phyloP scores from a whole-genome alignment of 2,797 vertebrate species.

The Alca torda region DNA sequence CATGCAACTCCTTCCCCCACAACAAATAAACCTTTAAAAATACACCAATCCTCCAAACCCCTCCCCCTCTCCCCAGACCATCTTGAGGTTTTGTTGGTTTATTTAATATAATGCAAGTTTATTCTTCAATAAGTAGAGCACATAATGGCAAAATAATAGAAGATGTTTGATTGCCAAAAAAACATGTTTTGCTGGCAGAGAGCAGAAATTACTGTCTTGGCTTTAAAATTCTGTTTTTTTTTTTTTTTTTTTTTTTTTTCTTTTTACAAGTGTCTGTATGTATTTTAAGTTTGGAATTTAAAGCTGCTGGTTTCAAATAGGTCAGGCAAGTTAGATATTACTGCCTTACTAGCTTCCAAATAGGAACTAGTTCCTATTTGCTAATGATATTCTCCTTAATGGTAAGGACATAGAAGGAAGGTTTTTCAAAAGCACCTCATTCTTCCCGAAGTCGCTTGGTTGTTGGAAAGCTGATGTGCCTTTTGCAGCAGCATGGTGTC shows the following conservation, averaged over 20 bases:
- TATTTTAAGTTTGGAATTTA: neutral
- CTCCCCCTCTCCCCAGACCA: accelerated
- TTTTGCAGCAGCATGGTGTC: neutral
- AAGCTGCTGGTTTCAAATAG: neutral
- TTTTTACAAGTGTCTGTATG: neutral
- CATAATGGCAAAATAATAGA: neutral
- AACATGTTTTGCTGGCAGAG: neutral
- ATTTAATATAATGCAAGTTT: neutral
- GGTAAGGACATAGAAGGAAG: neutral
- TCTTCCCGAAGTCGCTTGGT: accelerated
- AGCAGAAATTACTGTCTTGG: neutral
- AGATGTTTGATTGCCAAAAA: neutral
- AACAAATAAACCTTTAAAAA: neutral
- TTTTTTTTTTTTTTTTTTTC: neutral
- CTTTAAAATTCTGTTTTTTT: neutral
- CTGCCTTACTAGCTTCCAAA: neutral
- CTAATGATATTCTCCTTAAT: neutral
- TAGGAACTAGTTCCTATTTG: neutral
- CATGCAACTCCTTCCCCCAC: neutral
- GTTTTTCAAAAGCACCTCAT: neutral
- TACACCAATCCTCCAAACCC: neutral
- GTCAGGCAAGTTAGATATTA: neutral
- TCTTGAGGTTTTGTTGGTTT: neutral
- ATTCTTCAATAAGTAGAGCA: neutral
- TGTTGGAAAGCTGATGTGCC: neutral